These are phyloP conservation scores for Corythucha ciliata DNA, from an alignment of 2,888 invertebrate genomes.

Conservation along the genomic window DNA sequence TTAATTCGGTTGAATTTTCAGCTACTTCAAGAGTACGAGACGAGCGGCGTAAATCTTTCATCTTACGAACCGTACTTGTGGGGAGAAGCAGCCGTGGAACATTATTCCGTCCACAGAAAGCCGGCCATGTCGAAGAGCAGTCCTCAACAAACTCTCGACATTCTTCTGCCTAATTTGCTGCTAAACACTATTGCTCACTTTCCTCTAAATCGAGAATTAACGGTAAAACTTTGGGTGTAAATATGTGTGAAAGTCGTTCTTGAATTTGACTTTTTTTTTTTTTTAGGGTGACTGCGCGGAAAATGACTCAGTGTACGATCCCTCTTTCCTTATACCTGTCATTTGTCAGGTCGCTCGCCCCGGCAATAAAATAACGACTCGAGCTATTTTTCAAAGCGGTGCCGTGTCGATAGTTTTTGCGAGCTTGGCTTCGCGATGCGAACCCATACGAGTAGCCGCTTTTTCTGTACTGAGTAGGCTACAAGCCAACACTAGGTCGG, in stretches of 20 bases:
- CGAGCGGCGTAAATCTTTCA: slow-evolving; percentile 52
- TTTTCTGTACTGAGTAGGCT: slow-evolving; percentile 16
- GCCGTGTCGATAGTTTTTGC: slow-evolving; percentile 19
- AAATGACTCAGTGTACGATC: slow-evolving; percentile 58
- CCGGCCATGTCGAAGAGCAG: slow-evolving; percentile 33
- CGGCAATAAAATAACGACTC: slow-evolving; percentile 16
- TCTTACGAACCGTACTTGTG: slow-evolving; percentile 72
- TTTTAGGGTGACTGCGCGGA: slow-evolving; percentile 33
- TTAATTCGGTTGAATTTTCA: too few relatives aligned
- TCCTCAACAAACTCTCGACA: slow-evolving; percentile 45
- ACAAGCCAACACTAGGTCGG: too few relatives aligned
- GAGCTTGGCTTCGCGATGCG: slow-evolving; percentile 28
- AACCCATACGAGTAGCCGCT: slow-evolving; percentile 7
- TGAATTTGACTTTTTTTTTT: slow-evolving; percentile 17
- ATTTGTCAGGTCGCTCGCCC: slow-evolving; percentile 48
- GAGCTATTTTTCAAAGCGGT: slow-evolving; percentile 23
- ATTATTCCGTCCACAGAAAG: slow-evolving; percentile 53
- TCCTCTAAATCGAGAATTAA: slow-evolving; percentile 54
- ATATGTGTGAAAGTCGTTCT: neutral
- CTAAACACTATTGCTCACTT: slow-evolving; percentile 59
- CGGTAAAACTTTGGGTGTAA: slow-evolving; percentile 39
- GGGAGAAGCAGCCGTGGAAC: slow-evolving; percentile 69
- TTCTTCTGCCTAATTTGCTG: slow-evolving; percentile 56
- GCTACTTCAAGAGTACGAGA: slow-evolving; percentile 60
- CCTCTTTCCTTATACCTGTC: slow-evolving; percentile 69